These are phyloP conservation scores for Lathronympha strigana DNA, from an alignment of 2,888 invertebrate genomes.

Conservation along the genomic window DNA sequence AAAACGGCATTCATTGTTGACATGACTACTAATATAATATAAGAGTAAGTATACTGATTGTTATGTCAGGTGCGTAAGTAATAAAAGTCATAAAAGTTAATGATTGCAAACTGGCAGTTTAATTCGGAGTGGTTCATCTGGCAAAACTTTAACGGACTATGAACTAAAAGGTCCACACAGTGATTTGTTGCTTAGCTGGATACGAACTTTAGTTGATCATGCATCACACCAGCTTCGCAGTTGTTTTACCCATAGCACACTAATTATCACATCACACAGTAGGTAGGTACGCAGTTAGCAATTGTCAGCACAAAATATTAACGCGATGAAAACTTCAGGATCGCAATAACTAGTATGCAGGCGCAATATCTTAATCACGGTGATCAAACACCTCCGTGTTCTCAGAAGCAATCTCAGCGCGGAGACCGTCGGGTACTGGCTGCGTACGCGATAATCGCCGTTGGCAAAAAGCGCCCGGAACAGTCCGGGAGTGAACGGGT, in stretches of 20 bases:
- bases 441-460: conserved; percentile 30
- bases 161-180: neutral
- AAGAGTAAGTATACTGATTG: neutral
- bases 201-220: neutral
- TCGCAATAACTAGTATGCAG: conserved; percentile 25
- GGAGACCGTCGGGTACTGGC: conserved; percentile 14
- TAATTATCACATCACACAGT: too few relatives aligned
- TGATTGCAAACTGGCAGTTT: conserved; percentile 9
- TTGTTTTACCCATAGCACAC: neutral
- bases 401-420: conserved; percentile 32
- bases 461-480: conserved; percentile 26
- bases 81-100: conserved; percentile 18
- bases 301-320: too few relatives aligned
- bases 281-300: too few relatives aligned
- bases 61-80: conserved; percentile 13
- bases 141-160: neutral
- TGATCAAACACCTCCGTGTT: conserved; percentile 31
- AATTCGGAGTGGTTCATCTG: neutral
- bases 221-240: neutral
- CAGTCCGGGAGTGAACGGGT: conserved; percentile 27
- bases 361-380: conserved; percentile 37
- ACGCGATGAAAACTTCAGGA: conserved; percentile 12
- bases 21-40: conserved; percentile 16
- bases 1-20: neutral
- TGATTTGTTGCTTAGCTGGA: neutral